Evolutionary conservation across 1,140 invertebrate species (phyloP), one percentile per base, ranked within the genome.

Genomic region (Pachyrhynchus sulphureomaculatus): DNA sequence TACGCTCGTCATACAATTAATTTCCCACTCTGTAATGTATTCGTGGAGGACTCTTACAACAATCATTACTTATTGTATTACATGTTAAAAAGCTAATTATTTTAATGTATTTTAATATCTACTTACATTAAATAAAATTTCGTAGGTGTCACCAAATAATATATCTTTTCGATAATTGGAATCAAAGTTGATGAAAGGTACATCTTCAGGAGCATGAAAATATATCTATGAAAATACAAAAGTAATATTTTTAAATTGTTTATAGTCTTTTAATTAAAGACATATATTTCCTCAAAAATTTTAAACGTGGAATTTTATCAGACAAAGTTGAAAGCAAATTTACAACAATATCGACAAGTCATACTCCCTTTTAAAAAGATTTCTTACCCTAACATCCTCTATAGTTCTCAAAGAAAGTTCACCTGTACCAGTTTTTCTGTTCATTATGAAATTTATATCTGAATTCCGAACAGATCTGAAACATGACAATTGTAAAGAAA

Each of bases 201-300:
- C 79, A 68, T 88, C 86, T 70, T 85, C 82, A 0, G 82, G 79
- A 4, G 84, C 78, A 75, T 88, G 86, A 37, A 87, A 73, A 69
- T 83, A 85, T 6, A 84, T 73, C 77, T 76, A 29, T 32, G 64
- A 68, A 13, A 6, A 4, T 17, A 41, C n/a, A 48, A 9, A 20
- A 32, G 10, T 4, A 26, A 24, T 64, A 52, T 17, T 17, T 39
- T 37, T 64, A 15, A 47, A 49, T 20, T 21, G 23, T 18, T 13
- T n/a, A 17, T 42, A 6, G 23, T 52, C 18, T 21, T 9, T 2
- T 15, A 23, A 60, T 48, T 23, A 52, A n/a, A n/a, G n/a, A n/a
- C n/a, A n/a, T n/a, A n/a, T n/a, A n/a, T n/a, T n/a, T n/a, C n/a
- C n/a, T n/a, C n/a, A n/a, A n/a, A n/a, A n/a, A n/a, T n/a, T n/a